phyloP scores from a whole-genome alignment of 2,888 invertebrate genomes.

The Meta bourneti region DNA sequence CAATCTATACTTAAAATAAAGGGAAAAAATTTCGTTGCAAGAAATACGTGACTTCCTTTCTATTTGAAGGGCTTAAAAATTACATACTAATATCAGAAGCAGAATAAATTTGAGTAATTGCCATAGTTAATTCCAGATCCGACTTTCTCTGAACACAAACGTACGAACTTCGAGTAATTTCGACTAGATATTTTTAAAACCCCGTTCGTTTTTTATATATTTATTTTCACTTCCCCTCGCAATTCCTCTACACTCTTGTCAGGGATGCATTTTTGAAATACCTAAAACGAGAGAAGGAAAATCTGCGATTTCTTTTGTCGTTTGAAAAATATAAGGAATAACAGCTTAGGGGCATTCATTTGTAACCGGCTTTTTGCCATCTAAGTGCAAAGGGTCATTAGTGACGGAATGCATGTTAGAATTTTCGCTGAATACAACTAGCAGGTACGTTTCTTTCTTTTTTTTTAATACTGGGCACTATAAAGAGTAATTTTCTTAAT shows the following conservation, averaged over 20 bases:
- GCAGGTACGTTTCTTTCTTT: neutral
- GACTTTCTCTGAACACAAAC: too few relatives aligned
- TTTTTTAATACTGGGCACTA: constrained; percentile 27
- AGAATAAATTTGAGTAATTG: too few relatives aligned
- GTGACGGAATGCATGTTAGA: constrained; percentile 14
- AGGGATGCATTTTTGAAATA: constrained; percentile 28
- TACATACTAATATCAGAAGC: too few relatives aligned
- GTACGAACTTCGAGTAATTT: too few relatives aligned
- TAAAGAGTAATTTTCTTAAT: constrained; percentile 46
- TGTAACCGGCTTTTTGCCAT: constrained; percentile 39
- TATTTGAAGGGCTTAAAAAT: too few relatives aligned
- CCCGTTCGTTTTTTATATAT: neutral
- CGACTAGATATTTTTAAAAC: neutral
- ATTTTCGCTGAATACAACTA: constrained; percentile 1
- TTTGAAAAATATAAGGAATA: neutral
- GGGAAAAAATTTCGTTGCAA: too few relatives aligned
- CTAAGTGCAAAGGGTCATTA: constrained; percentile 50
- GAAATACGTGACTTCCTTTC: too few relatives aligned
- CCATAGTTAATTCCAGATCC: too few relatives aligned
- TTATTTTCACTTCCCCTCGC: neutral
- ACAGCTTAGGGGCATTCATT: constrained; percentile 40
- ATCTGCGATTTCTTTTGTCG: neutral
- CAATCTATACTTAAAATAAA: too few relatives aligned
- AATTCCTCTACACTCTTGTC: neutral
- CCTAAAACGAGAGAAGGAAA: constrained; percentile 11